Conservation (phyloP, 2,888 invertebrate species). For the Epiblema foenella region DNA sequence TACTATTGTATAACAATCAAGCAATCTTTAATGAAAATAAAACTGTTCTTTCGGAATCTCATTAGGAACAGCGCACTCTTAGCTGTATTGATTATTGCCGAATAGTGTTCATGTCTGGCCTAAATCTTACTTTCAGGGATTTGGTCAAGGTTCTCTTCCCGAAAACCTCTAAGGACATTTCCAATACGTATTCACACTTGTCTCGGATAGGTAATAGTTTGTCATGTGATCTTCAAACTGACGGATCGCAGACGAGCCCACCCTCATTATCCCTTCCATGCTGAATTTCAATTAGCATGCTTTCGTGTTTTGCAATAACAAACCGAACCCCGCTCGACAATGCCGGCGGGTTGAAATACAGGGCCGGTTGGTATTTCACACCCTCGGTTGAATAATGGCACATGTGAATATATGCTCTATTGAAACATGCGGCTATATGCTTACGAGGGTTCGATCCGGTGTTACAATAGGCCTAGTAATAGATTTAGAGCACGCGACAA, state of each 20-base stretch:
- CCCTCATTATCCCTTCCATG: constrained; percentile 84
- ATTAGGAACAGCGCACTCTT: too few species aligned
- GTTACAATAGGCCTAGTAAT: constrained; percentile 34
- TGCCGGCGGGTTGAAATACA: constrained; percentile 47
- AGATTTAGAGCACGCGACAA: constrained; percentile 35
- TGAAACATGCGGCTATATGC: constrained; percentile 5
- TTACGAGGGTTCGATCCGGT: constrained; percentile 8
- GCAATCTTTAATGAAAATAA: too few species aligned
- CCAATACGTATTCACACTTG: constrained; percentile 29
- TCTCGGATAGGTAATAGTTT: constrained; percentile 50
- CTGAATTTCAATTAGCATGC: constrained; percentile 84
- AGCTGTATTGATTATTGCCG: neutral
- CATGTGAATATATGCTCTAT: constrained; percentile 21
- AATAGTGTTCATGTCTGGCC: neutral
- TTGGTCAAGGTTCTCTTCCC: constrained; percentile 1
- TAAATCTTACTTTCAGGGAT: neutral
- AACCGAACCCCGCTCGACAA: constrained; percentile 63
- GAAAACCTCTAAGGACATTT: constrained; percentile 16
- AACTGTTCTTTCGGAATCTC: too few species aligned
- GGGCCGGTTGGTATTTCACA: constrained; percentile 36
- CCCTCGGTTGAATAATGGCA: constrained; percentile 20
- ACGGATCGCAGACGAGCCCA: constrained; percentile 63
- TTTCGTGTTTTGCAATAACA: constrained; percentile 81
- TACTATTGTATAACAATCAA: too few species aligned
- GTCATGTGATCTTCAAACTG: constrained; percentile 66